Percentiles rank a stretch among this genome's conserved stretches.
phyloP scores from a whole-genome alignment of 2,113 vertebrate genomes.

The Clinocottus analis region DNA sequence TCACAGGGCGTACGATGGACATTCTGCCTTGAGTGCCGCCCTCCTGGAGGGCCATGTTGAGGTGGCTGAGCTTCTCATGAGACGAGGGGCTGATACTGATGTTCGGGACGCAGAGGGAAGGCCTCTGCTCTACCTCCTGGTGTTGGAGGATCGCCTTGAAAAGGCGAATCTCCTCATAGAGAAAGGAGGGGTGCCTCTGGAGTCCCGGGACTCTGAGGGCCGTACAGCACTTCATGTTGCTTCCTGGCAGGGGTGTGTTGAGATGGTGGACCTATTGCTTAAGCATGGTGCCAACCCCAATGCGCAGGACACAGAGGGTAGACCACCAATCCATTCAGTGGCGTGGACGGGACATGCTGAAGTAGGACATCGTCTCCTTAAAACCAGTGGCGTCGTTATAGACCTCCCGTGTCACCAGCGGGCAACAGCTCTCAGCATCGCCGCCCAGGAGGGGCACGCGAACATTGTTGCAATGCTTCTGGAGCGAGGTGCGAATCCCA shows the following conservation, averaged over 20 bases:
- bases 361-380: conserved; percentile 76
- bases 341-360: conserved; percentile 83
- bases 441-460: conserved; percentile 83
- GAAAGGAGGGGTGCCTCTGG: conserved; percentile 81
- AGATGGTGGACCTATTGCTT: conserved; percentile 78
- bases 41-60: conserved; percentile 80
- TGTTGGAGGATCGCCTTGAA: conserved; percentile 78
- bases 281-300: conserved; percentile 82
- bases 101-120: conserved; percentile 83
- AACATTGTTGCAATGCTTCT: conserved; percentile 82
- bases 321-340: conserved; percentile 83
- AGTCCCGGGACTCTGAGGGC: conserved; percentile 83
- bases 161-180: conserved; percentile 82
- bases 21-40: conserved; percentile 80
- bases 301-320: conserved; percentile 79
- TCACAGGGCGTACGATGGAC: conserved; percentile 82
- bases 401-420: conserved; percentile 84
- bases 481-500: conserved; percentile 81
- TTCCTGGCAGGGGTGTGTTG: conserved; percentile 82
- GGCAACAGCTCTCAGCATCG: conserved; percentile 85
- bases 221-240: conserved; percentile 85
- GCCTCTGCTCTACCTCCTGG: conserved; percentile 85
- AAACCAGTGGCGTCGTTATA: conserved; percentile 62
- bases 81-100: conserved; percentile 82
- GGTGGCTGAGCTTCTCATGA: conserved; percentile 82